Evolutionary conservation across 2,797 vertebrate species (phyloP), one percentile per base, ranked within the genome.

Genomic region (Lepus oiostolus): DNA sequence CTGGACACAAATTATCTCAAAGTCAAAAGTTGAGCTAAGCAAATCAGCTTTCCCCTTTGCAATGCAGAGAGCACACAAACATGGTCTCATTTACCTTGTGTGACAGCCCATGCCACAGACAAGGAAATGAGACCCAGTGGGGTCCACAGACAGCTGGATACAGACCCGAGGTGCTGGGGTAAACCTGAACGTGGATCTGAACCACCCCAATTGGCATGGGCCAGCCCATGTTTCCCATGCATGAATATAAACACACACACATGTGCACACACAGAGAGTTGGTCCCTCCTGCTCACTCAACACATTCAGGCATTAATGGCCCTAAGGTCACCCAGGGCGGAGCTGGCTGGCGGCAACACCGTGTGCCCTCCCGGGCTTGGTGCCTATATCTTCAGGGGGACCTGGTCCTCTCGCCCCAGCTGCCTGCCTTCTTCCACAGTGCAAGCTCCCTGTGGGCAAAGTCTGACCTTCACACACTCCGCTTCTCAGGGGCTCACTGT

Each of bases 321-420:
- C 11, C n/a, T 4, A 3, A 1, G 5, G 38, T 30, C 22, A 22
- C 81, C 38, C 8, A 60, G 30, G 54, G 35, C 52, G 38, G 50
- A 47, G 24, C 19, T 17, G 52, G 72, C 76, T 42, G 42, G 42
- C 42, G 32, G 21, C 0, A 26, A 77, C 0, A 0, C 32, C n/a
- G 21, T 28, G 7, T 0, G 62, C 11, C 58, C 65, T 28, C 19
- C 2, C 0, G 38, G 65, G 35, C 0, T 2, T 0, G 3, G 35
- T n/a, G 6, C 38, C 70, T n/a, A 24, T 65, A 17, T 47, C 47
- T 6, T 24, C 0, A 8, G 16, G 35, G 28, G 2, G 47, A 75
- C n/a, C 62, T 5, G 5, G 54, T 30, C 54, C 22, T 32, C 65
- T 17, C 5, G 68, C 54, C 47, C 16, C 22, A 17, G 28, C 42